Evolutionary conservation across 2,797 vertebrate species (phyloP), one percentile per base, ranked within the genome.

Genomic region (Xyrichtys novacula): DNA sequence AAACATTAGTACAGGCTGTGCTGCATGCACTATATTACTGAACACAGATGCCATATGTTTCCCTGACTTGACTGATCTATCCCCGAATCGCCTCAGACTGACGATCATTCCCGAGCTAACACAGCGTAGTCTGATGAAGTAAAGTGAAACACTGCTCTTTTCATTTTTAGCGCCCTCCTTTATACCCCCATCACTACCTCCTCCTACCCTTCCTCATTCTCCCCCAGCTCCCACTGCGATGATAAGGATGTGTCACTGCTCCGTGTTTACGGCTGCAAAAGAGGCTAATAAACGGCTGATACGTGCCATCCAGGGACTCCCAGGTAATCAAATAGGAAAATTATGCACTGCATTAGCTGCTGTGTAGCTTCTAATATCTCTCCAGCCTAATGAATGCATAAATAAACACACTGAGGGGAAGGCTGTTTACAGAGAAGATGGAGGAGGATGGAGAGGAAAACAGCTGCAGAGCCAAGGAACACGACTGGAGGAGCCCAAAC

Each of bases 281-380:
- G 53, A 66, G 47, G 34, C 60, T 66, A 71, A 46, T 75, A 79
- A 65, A 63, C 10, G 39, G 26, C 70, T 65, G 67, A 63, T 25
- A 44, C 44, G 49, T 50, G 52, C 29, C 78, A 57, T 60, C 70
- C 6, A 19, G 43, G 56, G 55, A 49, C 17, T 65, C 60, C 34
- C 58, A 63, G 65, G 80, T 87, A 81, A 89, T 87, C 82, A 82
- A 83, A 85, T 22, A 57, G 52, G 25, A 22, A 62, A 78, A 88
- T 90, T 40, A 85, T 65, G 38, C 4, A 52, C 25, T 26, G 46
- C 68, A 70, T 81, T 76, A 70, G 67, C 55, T 34, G 50, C 2
- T 15, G 22, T 25, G 60, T 10, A 58, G 58, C 64, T 57, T 31
- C 49, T 49, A 32, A 67, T 72, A 64, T 54, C 22, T 43, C 50